Base-by-base conservation (phyloP, 2,888 invertebrate genomes). In the Podabrus alpinus region DNA sequence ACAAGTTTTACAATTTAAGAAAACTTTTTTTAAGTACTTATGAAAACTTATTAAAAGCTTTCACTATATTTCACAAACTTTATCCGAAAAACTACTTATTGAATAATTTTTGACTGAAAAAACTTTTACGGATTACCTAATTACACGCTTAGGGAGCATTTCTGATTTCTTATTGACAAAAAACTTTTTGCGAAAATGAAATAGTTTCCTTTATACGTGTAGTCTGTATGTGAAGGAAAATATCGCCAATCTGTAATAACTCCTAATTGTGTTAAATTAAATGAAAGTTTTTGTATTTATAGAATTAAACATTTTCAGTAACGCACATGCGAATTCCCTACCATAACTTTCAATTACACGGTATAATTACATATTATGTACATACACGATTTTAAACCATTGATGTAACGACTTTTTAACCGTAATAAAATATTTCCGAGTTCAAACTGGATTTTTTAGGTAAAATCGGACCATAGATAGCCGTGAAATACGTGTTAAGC, bases 1-100 rank as follows among this genome's bases (percentile, higher is more conserved):
- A 74, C 74, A 70, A 70, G 60, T 74, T 73, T 74, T 70, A 70
- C 74, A 70, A 69, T 70, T 68, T 60, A 60, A 60, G 70, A 17
- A 68, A 73, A 70, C 70, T 60, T 66, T 64, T 19, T 64, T 64
- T 64, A 64, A 64, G 62, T 21, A 19, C 62, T 64, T 64, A 64
- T 64, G 62, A 64, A 64, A 64, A 64, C 62, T 64, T 64, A 64
- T 64, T 64, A 64, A 64, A 64, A 64, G 62, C 17, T 19, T 64
- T 64, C 62, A 64, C 62, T 64, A 64, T 64, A 64, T 64, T 64
- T 64, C 15, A 19, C 11, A 64, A 64, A 64, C 15, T 64, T 64
- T 64, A 64, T 64, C 19, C 16, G 17, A 19, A 64, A 64, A 64
- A 64, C 62, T 64, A 64, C 21, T 16, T 64, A 45, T 45, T 45